Base-by-base conservation (phyloP, 2,113 vertebrate genomes). In the Shinisaurus crocodilurus region DNA sequence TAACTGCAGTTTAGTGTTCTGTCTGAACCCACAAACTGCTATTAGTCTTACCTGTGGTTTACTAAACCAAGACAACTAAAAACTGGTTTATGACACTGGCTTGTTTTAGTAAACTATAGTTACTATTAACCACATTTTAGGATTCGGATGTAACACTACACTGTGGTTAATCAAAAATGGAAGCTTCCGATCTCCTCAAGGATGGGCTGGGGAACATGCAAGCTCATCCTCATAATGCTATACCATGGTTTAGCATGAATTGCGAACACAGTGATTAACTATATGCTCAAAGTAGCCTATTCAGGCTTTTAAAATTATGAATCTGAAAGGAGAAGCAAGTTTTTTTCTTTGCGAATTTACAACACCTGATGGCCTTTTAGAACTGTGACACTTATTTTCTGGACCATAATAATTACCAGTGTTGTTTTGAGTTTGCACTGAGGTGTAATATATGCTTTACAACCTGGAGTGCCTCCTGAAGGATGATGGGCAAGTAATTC, bases 331-430 rank as follows among this genome's bases (percentile, higher is more conserved):
- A 3, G 43, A 15, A 5, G 83, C 43, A 83, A 3, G 48, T 54
- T 25, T 6, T 63, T 82, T 20, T 82, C 18, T 27, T 57, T 82
- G 54, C 18, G 20, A 10, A n/a, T 63, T 27, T 34, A 20, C 18
- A 86, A 43, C 77, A 89, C 85, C 54, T 20, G 92, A 83, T 92
- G 1, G 3, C 12, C 5, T 87, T 92, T 2, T 12, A 29, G 57
- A 34, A 25, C 34, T 57, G 0, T 37, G n/a, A n/a, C 65, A 32
- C 57, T 15, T 37, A 4, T 27, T 60, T 40, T 82, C 57, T 63
- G n/a, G 23, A 23, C 2, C 18, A 13, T 20, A n/a, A 40, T 6
- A 63, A n/a, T 82, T 63, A 2, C 80, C 37, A 37, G n/a, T 60
- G n/a, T 32, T n/a, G 12, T 37, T 82, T 82, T n/a, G 10, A 37